Evolutionary conservation across 37 sponge, comb jelly and placozoan species (phyloP).

Genomic region (Tethya wilhelma): DNA sequence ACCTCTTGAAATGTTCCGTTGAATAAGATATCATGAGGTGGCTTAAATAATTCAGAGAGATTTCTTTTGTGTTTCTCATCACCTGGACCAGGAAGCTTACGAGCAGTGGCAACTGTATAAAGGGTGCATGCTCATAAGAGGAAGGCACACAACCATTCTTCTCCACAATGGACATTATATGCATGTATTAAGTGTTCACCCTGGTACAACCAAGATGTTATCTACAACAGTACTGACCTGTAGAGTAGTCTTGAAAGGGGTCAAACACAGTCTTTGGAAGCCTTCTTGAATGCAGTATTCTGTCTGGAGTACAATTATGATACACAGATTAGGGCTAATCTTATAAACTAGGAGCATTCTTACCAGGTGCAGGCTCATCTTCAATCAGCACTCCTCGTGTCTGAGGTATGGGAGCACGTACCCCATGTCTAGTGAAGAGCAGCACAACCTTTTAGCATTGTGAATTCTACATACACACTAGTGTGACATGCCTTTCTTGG

Average conservation of each 20-base stretch:
- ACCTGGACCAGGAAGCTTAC: not conserved
- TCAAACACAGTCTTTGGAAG: slow-evolving; percentile 69
- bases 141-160: not conserved
- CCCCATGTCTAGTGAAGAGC: slow-evolving; percentile 12
- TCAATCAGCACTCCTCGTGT: slow-evolving; percentile 75
- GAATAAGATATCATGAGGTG: slow-evolving; percentile 84
- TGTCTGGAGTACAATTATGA: not conserved
- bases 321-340: not conserved
- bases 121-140: not conserved
- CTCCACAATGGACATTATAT: not conserved
- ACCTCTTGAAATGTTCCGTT: slow-evolving; percentile 84
- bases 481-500: slow-evolving; percentile 4
- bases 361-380: slow-evolving; percentile 31
- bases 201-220: not conserved
- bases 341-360: not conserved
- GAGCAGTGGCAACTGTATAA: slow-evolving; percentile 11
- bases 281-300: slow-evolving; percentile 28
- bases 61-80: slow-evolving; percentile 15
- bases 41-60: slow-evolving; percentile 81
- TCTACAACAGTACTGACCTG: not conserved
- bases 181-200: not conserved
- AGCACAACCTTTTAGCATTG: not conserved
- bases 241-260: slow-evolving; percentile 66
- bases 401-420: slow-evolving; percentile 78
- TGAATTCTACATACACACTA: not conserved